A percentile compares a stretch with the other conserved stretches of the same genome.
Conservation (phyloP, 35 echinoderm and acorn worm species). For the Heliocidaris tuberculata region DNA sequence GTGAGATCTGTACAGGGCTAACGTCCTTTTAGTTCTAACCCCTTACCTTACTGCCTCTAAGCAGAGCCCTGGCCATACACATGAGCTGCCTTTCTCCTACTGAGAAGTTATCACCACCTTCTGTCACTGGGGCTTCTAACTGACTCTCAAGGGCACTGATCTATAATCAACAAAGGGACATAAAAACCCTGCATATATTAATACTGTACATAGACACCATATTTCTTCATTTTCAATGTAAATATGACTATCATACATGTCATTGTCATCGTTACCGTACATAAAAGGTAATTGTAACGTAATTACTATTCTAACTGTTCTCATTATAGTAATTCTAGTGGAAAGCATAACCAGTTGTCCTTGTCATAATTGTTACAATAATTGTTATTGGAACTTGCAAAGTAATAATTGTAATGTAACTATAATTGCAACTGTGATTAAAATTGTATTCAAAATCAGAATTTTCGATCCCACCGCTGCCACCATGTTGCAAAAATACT, state of each 20-base stretch:
- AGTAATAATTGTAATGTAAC: not conserved
- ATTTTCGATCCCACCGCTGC: not conserved
- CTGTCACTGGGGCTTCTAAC: conserved; percentile 78
- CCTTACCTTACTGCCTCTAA: conserved; percentile 91
- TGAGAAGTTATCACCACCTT: conserved; percentile 98
- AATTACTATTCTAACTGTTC: not conserved
- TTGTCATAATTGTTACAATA: not conserved
- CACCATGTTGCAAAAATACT: not conserved
- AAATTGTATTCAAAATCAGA: not conserved
- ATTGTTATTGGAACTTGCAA: not conserved
- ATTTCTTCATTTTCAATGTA: too few relatives aligned
- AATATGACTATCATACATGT: not conserved
- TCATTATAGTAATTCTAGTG: not conserved
- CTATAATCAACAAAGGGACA: conserved; percentile 53
- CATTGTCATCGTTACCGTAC: not conserved
- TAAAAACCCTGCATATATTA: not conserved
- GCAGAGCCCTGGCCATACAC: conserved; percentile 96
- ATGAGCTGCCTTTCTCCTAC: conserved; percentile 97
- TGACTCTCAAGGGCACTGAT: conserved; percentile 69
- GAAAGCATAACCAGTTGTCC: not conserved
- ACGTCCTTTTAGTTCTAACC: too few relatives aligned
- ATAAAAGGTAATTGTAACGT: not conserved
- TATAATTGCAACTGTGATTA: not conserved
- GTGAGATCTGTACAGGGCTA: too few relatives aligned
- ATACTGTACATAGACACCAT: not conserved